phyloP scores from a whole-genome alignment of 1,140 invertebrate genomes.

The Glomeris maerens region DNA sequence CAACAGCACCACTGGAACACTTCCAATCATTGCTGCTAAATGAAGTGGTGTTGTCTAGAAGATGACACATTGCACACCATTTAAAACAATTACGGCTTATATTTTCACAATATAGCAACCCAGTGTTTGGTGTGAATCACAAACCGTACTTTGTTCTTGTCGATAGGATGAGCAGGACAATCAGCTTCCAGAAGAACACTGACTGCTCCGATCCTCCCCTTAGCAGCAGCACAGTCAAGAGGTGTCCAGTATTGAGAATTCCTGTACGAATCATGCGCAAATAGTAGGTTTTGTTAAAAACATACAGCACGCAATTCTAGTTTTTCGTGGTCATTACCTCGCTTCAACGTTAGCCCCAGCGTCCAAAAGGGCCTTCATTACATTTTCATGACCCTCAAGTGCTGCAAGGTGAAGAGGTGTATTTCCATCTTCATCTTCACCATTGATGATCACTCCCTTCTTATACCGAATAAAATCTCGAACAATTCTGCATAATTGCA shows the following conservation, averaged over 20 bases:
- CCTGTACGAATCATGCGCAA: too few species aligned
- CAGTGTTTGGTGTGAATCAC: too few species aligned
- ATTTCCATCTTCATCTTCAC: constrained; percentile 24
- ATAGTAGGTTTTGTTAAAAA: too few species aligned
- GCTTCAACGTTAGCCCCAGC: constrained; percentile 32
- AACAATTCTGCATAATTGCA: neutral
- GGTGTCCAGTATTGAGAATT: constrained; percentile 36
- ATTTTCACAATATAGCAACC: too few species aligned
- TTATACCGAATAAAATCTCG: neutral
- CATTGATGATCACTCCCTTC: constrained; percentile 23
- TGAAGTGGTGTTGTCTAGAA: constrained; percentile 23
- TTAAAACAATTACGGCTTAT: too few species aligned
- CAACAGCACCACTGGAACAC: constrained; percentile 28
- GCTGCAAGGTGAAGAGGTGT: constrained; percentile 34
- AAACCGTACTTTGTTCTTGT: too few species aligned
- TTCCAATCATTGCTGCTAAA: constrained; percentile 29
- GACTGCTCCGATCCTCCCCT: too few species aligned
- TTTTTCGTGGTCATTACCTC: constrained; percentile 25
- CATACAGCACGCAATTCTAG: too few species aligned
- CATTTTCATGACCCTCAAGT: constrained; percentile 28
- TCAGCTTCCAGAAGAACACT: too few species aligned
- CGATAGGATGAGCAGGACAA: too few species aligned
- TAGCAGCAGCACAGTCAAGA: constrained; percentile 35
- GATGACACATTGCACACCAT: too few species aligned
- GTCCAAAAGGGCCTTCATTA: constrained; percentile 25